phyloP scores from a whole-genome alignment of 2,113 vertebrate genomes.

The Seriola quinqueradiata region DNA sequence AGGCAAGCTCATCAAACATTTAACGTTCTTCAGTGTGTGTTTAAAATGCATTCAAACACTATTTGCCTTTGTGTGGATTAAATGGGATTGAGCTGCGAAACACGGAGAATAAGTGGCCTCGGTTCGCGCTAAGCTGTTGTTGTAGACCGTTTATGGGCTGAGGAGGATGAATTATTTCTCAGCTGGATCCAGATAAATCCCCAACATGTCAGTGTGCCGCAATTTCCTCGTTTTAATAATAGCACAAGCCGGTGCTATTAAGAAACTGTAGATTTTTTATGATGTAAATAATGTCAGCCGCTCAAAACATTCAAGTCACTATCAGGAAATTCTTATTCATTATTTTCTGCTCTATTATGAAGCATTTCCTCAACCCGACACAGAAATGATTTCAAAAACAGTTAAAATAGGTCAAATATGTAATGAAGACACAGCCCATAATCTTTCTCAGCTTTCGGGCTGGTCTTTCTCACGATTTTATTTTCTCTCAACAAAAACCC shows the following conservation, averaged over 20 bases:
- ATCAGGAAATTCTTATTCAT: background rate
- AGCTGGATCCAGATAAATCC: constrained; percentile 18
- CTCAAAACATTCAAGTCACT: background rate
- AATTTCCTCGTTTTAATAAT: background rate
- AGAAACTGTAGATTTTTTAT: background rate
- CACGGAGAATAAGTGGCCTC: constrained; percentile 1
- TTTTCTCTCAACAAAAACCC: constrained; percentile 19
- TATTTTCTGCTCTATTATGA: background rate
- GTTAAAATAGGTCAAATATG: constrained; percentile 24
- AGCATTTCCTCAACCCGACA: background rate
- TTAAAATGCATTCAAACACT: constrained; percentile 23
- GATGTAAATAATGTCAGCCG: background rate
- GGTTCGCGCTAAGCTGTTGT: background rate
- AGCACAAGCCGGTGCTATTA: background rate
- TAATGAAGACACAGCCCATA: background rate
- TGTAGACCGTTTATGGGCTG: background rate
- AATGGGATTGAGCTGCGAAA: constrained; percentile 12
- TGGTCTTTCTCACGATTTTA: constrained; percentile 1
- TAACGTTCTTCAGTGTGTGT: background rate
- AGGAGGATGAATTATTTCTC: constrained; percentile 32
- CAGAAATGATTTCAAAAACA: constrained; percentile 2
- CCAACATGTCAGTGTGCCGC: background rate
- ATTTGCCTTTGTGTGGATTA: background rate
- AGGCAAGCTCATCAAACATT: constrained; percentile 8
- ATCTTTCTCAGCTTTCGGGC: constrained; percentile 17